phyloP scores from a whole-genome alignment of 1,140 invertebrate genomes.

The Brachionus koreanus region DNA sequence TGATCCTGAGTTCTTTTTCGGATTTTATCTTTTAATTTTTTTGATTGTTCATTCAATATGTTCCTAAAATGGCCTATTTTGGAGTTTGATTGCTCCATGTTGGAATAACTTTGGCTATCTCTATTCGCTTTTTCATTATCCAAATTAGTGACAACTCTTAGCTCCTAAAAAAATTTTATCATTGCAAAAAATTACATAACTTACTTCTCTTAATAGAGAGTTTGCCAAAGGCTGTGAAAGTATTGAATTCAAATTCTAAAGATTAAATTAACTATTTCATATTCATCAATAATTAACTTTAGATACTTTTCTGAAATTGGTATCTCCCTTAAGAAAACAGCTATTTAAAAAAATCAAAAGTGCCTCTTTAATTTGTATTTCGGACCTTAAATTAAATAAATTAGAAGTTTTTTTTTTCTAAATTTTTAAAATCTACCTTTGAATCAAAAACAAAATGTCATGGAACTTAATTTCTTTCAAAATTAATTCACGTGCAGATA shows the following conservation, averaged over 20 bases:
- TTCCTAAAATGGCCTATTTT: background rate
- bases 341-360: conserved; percentile 33
- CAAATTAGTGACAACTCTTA: background rate
- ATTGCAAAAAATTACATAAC: background rate
- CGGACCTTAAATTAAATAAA: background rate
- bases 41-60: background rate
- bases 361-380: conserved; percentile 33
- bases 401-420: too few species aligned
- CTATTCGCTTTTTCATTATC: background rate
- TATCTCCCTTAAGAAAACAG: conserved; percentile 9
- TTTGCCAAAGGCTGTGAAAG: conserved; percentile 6
- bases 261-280: background rate
- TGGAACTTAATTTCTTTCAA: conserved; percentile 17
- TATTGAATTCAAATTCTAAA: conserved; percentile 31
- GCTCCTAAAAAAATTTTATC: conserved; percentile 9
- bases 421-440: conserved; percentile 6
- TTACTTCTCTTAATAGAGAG: conserved; percentile 40
- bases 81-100: background rate
- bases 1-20: background rate
- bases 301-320: background rate
- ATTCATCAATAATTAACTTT: background rate
- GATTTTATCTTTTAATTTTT: background rate
- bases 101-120: background rate
- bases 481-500: background rate
- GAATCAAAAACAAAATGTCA: conserved; percentile 27